Evolutionary conservation across 2,888 invertebrate genomes (phyloP), one percentile per base, ranked within the genome.

Genomic region (Axea sp.): DNA sequence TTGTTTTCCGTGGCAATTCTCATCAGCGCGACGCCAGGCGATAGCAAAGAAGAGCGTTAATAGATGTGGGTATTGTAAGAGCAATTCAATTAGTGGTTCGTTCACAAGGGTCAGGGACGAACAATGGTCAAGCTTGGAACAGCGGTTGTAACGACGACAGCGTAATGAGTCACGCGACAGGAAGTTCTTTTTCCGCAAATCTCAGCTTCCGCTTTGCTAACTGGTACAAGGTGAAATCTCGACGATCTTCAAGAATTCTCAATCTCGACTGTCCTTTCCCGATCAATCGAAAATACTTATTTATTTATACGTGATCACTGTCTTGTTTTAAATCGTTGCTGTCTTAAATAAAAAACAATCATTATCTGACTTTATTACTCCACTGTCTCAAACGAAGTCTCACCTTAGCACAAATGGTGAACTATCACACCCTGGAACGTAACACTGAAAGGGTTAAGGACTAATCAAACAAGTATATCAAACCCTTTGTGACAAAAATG

Each of bases 191-290:
- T 81, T 78, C 79, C 79, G 71, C 67, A 73, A 72, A 43, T 71
- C 47, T 64, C 75, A 71, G 77, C 80, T 80, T 82, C 81, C 80
- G 80, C 67, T 77, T 76, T 53, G 62, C 53, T 59, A 83, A 82
- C 80, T 80, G 80, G 81, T 75, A 79, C 83, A 83, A 84, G 84
- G 82, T 82, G 79, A 80, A 82, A 83, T 81, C 78, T 51, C 75
- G 71, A 49, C 67, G 73, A 73, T 51, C 69, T 53, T 19, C n/a
- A 17, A 33, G 15, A 49, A 26, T 41, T 41, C 53, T 39, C 49
- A 60, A 53, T 69, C 30, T 35, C 26, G 12, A 41, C n/a, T n/a
- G n/a, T n/a, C n/a, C n/a, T n/a, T n/a, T n/a, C n/a, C n/a, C n/a
- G n/a, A n/a, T n/a, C n/a, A n/a, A n/a, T n/a, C n/a, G n/a, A n/a